Percentiles rank a stretch among this genome's conserved stretches.
Evolutionary conservation across 1,140 invertebrate genomes (phyloP).

Genomic region (Schlechtendalia chinensis): DNA sequence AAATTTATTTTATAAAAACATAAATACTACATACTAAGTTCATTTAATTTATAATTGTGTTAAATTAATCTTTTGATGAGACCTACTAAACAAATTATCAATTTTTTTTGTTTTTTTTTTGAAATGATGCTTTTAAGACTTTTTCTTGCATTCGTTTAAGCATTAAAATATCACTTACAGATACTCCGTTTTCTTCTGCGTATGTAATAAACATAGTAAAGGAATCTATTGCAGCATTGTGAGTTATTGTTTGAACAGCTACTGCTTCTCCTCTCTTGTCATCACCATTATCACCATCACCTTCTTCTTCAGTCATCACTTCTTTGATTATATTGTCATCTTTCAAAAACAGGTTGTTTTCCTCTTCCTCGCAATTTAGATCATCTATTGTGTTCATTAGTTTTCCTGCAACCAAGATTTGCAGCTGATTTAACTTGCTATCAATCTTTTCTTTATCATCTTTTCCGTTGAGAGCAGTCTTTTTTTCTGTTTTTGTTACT

Average conservation of each 20-base stretch:
- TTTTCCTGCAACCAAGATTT: slow-evolving; percentile 1
- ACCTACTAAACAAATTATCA: background rate
- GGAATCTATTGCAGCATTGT: background rate
- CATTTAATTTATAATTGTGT: background rate
- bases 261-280: too few relatives aligned
- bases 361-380: background rate
- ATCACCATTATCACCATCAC: too few relatives aligned
- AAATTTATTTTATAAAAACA: background rate
- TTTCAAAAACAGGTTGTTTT: background rate
- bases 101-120: slow-evolving; percentile 27
- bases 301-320: slow-evolving; percentile 11
- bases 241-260: slow-evolving; percentile 6
- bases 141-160: slow-evolving; percentile 7
- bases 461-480: slow-evolving; percentile 12
- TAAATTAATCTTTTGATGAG: background rate
- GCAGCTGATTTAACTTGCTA: background rate
- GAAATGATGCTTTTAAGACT: slow-evolving; percentile 7
- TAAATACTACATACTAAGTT: background rate
- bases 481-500: slow-evolving; percentile 9
- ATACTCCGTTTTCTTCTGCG: background rate
- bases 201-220: slow-evolving; percentile 1
- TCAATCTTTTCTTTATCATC: background rate
- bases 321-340: background rate
- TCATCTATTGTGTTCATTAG: background rate
- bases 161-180: slow-evolving; percentile 8